Percentiles rank a stretch among this genome's conserved stretches.
These are phyloP conservation scores for Ips typographus DNA, from an alignment of 1,140 invertebrate species.

Conservation along the genomic window DNA sequence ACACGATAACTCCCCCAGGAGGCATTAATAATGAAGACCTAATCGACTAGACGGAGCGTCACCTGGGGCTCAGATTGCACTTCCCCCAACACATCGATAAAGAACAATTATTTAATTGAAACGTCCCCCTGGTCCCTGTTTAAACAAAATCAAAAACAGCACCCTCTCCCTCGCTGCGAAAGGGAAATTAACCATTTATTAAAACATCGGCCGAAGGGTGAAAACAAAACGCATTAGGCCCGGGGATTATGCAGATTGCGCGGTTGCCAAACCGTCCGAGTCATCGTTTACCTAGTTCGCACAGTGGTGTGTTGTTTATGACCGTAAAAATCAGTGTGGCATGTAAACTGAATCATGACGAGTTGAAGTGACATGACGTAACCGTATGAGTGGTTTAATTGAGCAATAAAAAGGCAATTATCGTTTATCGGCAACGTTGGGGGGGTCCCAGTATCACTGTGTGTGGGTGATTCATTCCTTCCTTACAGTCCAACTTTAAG, in stretches of 20 bases:
- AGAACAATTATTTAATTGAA: constrained; percentile 4
- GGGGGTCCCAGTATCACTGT: too few species aligned
- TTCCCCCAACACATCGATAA: neutral
- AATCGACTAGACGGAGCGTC: neutral
- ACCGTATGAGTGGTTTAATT: neutral
- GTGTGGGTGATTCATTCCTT: too few species aligned
- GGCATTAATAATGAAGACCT: neutral
- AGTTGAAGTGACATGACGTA: too few species aligned
- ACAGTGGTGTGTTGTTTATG: too few species aligned
- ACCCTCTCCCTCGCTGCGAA: neutral
- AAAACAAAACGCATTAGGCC: constrained; percentile 14
- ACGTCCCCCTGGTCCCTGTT: neutral
- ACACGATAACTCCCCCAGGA: too few species aligned
- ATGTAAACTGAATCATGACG: too few species aligned
- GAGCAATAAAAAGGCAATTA: neutral
- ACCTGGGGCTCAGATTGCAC: neutral
- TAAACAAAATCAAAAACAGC: constrained; percentile 4
- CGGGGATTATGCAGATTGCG: constrained; percentile 8
- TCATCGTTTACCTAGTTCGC: too few species aligned
- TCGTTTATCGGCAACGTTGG: neutral
- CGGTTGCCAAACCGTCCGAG: neutral
- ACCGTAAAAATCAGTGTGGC: too few species aligned
- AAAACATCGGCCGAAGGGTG: constrained; percentile 16
- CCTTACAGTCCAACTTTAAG: too few species aligned
- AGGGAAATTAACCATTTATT: constrained; percentile 25